These are phyloP conservation scores for Paramuricea clavata DNA, from an alignment of 92 coral and sea anemone genomes.

Conservation along the genomic window DNA sequence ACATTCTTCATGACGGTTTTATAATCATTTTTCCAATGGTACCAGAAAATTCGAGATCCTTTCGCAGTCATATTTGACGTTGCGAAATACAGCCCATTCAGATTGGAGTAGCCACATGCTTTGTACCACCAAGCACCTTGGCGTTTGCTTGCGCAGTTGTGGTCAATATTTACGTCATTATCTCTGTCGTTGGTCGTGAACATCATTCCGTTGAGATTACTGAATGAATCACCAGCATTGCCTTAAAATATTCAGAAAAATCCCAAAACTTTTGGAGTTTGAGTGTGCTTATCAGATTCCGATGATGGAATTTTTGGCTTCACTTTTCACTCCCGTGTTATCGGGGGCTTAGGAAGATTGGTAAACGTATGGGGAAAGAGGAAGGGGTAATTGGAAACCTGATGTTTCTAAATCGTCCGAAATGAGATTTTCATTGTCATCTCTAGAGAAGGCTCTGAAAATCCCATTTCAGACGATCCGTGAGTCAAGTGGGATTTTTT, in stretches of 20 bases:
- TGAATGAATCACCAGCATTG: too few species aligned
- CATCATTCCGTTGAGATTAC: too few species aligned
- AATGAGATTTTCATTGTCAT: too few species aligned
- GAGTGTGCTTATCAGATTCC: too few species aligned
- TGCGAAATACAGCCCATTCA: background rate
- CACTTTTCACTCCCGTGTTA: too few species aligned
- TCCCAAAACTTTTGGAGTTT: too few species aligned
- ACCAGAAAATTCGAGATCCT: background rate
- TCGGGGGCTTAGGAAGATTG: too few species aligned
- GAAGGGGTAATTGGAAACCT: too few species aligned
- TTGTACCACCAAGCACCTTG: constrained; percentile 6
- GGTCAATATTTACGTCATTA: background rate
- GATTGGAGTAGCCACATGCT: background rate
- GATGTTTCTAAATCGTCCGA: too few species aligned
- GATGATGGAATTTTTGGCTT: too few species aligned
- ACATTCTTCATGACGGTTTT: background rate
- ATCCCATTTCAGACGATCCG: background rate
- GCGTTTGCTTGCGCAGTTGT: background rate
- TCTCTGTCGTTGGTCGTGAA: background rate
- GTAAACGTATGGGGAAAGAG: background rate
- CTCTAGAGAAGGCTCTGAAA: background rate
- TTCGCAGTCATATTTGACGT: background rate
- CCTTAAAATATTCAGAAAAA: too few species aligned
- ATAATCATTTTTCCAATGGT: background rate
- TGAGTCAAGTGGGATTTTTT: too few species aligned